Conservation (phyloP, 2,888 invertebrate species). For the Ecliptopera silaceata region DNA sequence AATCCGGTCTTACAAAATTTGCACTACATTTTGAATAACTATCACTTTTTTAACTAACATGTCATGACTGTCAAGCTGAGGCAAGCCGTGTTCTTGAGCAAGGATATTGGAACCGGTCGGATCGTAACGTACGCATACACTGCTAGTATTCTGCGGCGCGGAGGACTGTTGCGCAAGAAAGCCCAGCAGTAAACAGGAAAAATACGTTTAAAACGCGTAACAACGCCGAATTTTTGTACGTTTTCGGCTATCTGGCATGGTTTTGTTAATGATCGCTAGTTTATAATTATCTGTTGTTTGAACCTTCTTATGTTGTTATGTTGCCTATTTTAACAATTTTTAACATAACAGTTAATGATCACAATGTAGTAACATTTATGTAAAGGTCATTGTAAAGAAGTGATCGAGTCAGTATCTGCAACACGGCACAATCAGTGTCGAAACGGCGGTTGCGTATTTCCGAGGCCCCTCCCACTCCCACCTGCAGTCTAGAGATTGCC, state of each 20-base stretch:
- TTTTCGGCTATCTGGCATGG: conserved; percentile 37
- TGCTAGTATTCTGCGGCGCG: conserved; percentile 25
- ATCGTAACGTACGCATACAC: conserved; percentile 32
- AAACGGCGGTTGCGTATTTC: conserved; percentile 44
- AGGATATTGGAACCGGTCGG: conserved; percentile 44
- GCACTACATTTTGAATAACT: conserved; percentile 29
- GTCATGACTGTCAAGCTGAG: conserved; percentile 26
- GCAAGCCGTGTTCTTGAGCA: conserved; percentile 34
- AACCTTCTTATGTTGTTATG: not conserved
- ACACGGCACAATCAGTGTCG: conserved; percentile 37
- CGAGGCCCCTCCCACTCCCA: conserved; percentile 60
- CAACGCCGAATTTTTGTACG: conserved; percentile 33
- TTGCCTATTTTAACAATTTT: not conserved
- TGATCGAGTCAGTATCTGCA: conserved; percentile 17
- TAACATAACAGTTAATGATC: no score
- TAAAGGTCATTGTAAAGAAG: conserved; percentile 21
- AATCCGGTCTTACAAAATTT: conserved; percentile 25
- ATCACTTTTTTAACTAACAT: conserved; percentile 29
- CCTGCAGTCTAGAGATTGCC: conserved; percentile 57
- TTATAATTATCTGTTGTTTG: not conserved
- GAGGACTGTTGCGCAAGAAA: conserved; percentile 46
- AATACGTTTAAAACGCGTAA: conserved; percentile 35
- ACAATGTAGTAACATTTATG: conserved; percentile 3
- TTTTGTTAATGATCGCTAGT: conserved; percentile 11
- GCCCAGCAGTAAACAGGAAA: conserved; percentile 53